Evolutionary conservation across 2,888 invertebrate species (phyloP), one percentile per base, ranked within the genome.

Genomic region (Athrips mouffetella): DNA sequence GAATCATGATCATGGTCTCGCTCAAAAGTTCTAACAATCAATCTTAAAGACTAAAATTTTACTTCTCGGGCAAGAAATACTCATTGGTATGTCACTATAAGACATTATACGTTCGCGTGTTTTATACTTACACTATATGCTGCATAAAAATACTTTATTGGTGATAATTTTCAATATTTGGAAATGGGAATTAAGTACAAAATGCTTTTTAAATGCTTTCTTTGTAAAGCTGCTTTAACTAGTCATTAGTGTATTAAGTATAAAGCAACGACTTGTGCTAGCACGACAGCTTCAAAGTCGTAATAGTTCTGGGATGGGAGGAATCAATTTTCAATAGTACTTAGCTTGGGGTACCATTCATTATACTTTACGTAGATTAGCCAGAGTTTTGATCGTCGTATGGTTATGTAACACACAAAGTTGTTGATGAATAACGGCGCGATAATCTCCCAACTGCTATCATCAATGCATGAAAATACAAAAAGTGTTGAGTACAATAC

Each of bases 221-320:
- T 37, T 21, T 37, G 18, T 21, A 37, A 20, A 37, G 18, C 21
- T 37, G 13, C 33, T 16, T 16, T 16, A 33, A 13, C 15, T 33
- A n/a, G 44, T 70, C 57, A 74, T 15, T 40, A 15, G 31, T 31
- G 15, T 15, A 2, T 16, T 6, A 6, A 16, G 16, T 6, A 33
- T 16, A 11, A 11, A 16, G n/a, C n/a, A n/a, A n/a, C n/a, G n/a
- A n/a, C n/a, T n/a, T n/a, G n/a, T n/a, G n/a, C n/a, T n/a, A n/a
- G n/a, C n/a, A n/a, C n/a, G n/a, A n/a, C n/a, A n/a, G n/a, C n/a
- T n/a, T n/a, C n/a, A n/a, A n/a, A n/a, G n/a, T n/a, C n/a, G n/a
- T n/a, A n/a, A n/a, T n/a, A n/a, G n/a, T 27, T 2, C 27, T 27
- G 7, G 27, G n/a, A 27, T 27, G 8, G 27, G 8, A 8, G n/a